Percentiles rank a stretch among this genome's conserved stretches.
These are phyloP conservation scores for Nysson spinosus DNA, from an alignment of 2,888 invertebrate genomes.

Conservation along the genomic window DNA sequence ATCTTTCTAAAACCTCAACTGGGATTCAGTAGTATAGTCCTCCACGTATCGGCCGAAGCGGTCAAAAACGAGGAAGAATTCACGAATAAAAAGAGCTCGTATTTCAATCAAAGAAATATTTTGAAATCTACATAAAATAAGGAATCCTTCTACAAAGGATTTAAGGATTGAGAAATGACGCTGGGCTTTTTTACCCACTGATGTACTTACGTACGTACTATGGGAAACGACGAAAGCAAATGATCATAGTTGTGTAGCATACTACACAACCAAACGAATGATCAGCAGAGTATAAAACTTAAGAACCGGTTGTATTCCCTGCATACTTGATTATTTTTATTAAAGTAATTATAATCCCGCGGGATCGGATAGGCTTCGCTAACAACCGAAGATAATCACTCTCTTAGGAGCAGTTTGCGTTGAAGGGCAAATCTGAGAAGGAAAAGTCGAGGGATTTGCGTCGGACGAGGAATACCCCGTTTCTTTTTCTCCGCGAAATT, in stretches of 20 bases:
- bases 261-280: conserved; percentile 1
- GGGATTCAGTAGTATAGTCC: too few species aligned
- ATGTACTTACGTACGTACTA: conserved; percentile 46
- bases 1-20: too few species aligned
- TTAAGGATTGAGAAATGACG: conserved; percentile 9
- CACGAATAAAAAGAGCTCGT: too few species aligned
- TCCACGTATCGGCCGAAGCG: too few species aligned
- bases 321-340: conserved; percentile 35
- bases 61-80: too few species aligned
- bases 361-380: conserved; percentile 19
- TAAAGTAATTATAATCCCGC: conserved; percentile 16
- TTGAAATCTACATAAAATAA: too few species aligned
- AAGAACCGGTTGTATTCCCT: conserved; percentile 17
- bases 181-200: neutral
- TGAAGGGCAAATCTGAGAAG: conserved; percentile 18
- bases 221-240: conserved; percentile 28
- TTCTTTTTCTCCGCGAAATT: neutral
- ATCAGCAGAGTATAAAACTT: conserved; percentile 13
- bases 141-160: too few species aligned
- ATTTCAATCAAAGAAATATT: too few species aligned
- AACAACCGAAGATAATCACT: conserved; percentile 25
- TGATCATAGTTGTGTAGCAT: conserved; percentile 17
- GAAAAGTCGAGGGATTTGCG: conserved; percentile 14
- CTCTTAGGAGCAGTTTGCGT: conserved; percentile 20
- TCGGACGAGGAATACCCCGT: neutral